Evolutionary conservation across 1,140 invertebrate species (phyloP).

Genomic region (Diabrotica virgifera): DNA sequence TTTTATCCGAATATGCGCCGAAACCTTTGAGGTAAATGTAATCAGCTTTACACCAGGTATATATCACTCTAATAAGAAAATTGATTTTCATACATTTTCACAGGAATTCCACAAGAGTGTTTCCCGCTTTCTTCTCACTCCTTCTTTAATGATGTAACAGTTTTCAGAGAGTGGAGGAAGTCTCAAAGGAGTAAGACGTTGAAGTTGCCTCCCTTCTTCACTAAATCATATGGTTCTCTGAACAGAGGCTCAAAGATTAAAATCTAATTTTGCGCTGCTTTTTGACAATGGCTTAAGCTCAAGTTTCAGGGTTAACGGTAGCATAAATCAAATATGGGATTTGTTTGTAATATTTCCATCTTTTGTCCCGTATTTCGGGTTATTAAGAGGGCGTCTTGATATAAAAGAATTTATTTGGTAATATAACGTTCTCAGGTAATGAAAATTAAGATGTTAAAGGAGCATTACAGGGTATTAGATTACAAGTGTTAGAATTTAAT

Average conservation of each 20-base stretch:
- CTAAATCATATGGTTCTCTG: constrained; percentile 2
- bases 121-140: background rate
- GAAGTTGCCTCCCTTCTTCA: background rate
- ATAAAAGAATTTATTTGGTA: no score
- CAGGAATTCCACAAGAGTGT: background rate
- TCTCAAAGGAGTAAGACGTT: background rate
- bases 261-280: background rate
- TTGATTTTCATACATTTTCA: no score
- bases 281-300: background rate
- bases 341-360: background rate
- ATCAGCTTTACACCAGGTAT: no score
- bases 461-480: no score
- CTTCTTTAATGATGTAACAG: background rate
- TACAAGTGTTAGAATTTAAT: no score
- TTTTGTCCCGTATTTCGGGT: no score
- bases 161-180: background rate
- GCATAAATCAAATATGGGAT: background rate
- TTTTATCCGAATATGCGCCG: no score
- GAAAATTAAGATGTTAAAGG: no score
- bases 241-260: constrained; percentile 2
- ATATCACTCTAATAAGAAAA: no score
- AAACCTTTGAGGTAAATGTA: no score
- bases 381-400: no score
- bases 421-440: no score
- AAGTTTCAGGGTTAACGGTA: background rate